A percentile compares a stretch with the other conserved stretches of the same genome.
phyloP scores from a whole-genome alignment of 2,888 invertebrate genomes.

The Tetanocera ferruginea region DNA sequence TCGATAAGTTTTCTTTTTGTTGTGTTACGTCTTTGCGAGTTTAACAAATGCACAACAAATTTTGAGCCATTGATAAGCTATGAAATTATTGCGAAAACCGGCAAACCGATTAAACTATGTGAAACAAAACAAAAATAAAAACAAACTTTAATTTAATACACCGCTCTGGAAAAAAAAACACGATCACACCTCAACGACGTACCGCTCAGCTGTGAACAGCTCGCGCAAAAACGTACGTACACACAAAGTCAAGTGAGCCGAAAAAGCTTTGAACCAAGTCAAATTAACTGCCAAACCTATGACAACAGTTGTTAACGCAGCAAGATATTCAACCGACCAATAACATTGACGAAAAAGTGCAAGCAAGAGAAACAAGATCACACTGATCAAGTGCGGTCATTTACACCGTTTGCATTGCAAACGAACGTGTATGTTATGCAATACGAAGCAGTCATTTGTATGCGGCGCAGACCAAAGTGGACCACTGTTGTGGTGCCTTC shows the following conservation, averaged over 20 bases:
- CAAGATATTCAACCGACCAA: neutral
- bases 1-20: constrained; percentile 39
- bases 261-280: neutral
- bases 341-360: constrained; percentile 6
- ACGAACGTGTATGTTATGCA: constrained; percentile 58
- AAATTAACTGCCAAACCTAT: constrained; percentile 16
- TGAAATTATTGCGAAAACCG: neutral
- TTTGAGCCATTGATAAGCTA: neutral
- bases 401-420: constrained; percentile 46
- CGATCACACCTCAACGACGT: constrained; percentile 51
- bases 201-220: constrained; percentile 58
- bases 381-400: constrained; percentile 46
- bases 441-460: constrained; percentile 42
- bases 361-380: constrained; percentile 17
- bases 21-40: neutral
- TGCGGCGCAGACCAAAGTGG: neutral
- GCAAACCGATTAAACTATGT: constrained; percentile 3
- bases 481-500: constrained; percentile 8
- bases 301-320: neutral
- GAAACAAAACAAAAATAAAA: constrained; percentile 34
- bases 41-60: no score
- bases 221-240: constrained; percentile 31
- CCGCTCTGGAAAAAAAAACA: constrained; percentile 49
- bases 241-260: neutral
- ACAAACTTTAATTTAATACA: constrained; percentile 37